Evolutionary conservation across 2,113 vertebrate species (phyloP).

Genomic region (Excalfactoria chinensis): DNA sequence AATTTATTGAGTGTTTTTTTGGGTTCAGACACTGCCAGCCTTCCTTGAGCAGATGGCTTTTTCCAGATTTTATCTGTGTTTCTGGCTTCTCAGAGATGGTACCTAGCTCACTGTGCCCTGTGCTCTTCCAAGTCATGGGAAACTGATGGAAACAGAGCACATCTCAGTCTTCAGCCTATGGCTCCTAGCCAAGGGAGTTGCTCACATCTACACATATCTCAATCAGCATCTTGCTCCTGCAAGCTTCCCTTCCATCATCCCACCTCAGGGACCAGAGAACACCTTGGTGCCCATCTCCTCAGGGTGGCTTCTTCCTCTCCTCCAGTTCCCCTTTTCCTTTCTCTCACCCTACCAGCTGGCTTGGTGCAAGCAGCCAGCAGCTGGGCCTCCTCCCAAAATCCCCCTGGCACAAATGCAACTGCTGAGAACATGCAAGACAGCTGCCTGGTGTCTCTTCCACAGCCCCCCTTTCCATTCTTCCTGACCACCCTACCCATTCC

Average conservation of each 20-base stretch:
- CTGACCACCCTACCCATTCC: not conserved
- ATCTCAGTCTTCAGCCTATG: not conserved
- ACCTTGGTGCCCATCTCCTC: not conserved
- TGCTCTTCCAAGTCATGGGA: not conserved
- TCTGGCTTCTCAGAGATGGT: not conserved
- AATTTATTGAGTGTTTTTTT: not conserved
- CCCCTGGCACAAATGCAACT: not conserved
- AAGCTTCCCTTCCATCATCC: not conserved
- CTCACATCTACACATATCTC: accelerated
- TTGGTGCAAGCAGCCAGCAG: accelerated
- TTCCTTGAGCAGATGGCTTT: not conserved
- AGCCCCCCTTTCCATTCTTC: not conserved
- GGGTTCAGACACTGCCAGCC: not conserved
- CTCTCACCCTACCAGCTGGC: not conserved
- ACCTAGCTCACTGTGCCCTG: accelerated
- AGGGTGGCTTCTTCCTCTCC: accelerated
- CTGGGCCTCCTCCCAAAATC: not conserved
- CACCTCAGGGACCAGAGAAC: too few relatives aligned
- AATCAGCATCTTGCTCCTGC: not conserved
- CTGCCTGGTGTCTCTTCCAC: not conserved
- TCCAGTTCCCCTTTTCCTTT: not conserved
- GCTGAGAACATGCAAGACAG: accelerated
- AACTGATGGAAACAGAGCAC: not conserved
- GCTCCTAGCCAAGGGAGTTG: not conserved
- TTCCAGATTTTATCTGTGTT: not conserved